phyloP scores from a whole-genome alignment of 2,113 vertebrate species.

The Dromiciops gliroides region DNA sequence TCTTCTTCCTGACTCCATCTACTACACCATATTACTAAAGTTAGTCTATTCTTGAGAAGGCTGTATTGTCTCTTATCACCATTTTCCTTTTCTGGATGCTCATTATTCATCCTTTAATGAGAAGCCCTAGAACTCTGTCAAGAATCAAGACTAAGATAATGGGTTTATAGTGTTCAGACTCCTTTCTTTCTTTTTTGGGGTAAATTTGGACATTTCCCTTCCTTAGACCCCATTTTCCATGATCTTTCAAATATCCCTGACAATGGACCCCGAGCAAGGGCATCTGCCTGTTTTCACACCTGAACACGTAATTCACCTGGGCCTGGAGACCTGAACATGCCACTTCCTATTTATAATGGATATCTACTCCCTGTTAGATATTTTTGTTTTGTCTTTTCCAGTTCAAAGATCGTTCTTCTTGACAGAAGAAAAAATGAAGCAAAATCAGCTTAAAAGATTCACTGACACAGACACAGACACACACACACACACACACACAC shows the following conservation, averaged over 20 bases:
- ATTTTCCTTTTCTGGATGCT: background rate
- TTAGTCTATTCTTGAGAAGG: background rate
- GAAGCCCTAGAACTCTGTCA: background rate
- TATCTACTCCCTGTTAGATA: background rate
- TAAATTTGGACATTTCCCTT: background rate
- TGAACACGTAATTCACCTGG: background rate
- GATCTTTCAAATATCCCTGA: background rate
- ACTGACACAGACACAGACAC: too few species aligned
- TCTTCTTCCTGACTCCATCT: background rate
- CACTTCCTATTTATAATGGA: background rate
- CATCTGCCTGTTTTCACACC: background rate
- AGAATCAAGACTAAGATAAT: background rate
- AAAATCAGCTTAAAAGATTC: background rate
- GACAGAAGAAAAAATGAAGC: background rate
- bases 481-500: too few species aligned
- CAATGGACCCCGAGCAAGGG: background rate
- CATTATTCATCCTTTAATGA: background rate
- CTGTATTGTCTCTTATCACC: background rate
- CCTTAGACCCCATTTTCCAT: background rate
- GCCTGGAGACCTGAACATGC: background rate
- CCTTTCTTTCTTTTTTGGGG: background rate
- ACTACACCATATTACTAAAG: background rate
- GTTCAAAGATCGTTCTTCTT: background rate
- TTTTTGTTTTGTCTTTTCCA: background rate
- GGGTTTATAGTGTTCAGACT: background rate